Percentiles rank a stretch among this genome's conserved stretches.
phyloP scores from a whole-genome alignment of 2,888 invertebrate genomes.

The Ophion costatus region DNA sequence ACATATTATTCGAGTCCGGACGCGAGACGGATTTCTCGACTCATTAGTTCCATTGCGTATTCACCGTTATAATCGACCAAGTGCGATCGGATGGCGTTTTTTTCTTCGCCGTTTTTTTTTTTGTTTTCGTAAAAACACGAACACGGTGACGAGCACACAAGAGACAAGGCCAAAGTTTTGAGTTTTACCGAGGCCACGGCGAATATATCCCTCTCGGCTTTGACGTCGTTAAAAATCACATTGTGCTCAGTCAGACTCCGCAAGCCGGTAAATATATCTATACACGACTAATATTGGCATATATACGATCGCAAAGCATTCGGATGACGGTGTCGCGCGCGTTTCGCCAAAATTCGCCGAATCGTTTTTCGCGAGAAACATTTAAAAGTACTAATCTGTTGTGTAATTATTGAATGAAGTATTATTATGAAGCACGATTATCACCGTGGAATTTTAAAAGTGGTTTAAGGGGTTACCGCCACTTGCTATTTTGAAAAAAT shows the following conservation, averaged over 20 bases:
- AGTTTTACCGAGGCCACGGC: neutral
- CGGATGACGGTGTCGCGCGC: neutral
- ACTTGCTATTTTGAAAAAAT: no score
- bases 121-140: neutral
- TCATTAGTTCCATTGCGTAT: conserved; percentile 32
- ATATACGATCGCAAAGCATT: neutral
- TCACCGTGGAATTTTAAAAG: neutral
- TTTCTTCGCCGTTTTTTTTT: neutral
- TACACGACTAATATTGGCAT: neutral
- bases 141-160: neutral
- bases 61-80: conserved; percentile 17
- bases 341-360: neutral
- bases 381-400: neutral
- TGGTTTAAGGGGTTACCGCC: no score
- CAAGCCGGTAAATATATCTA: neutral
- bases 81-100: conserved; percentile 13
- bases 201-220: neutral
- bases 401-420: neutral
- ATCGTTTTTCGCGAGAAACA: neutral
- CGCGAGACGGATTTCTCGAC: neutral
- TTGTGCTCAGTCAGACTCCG: neutral
- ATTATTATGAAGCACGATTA: neutral
- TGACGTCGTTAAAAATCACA: neutral
- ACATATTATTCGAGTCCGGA: neutral
- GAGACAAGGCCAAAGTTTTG: neutral